Evolutionary conservation across 1,140 invertebrate genomes (phyloP), one percentile per base, ranked within the genome.

Genomic region (Orchestia grillus): DNA sequence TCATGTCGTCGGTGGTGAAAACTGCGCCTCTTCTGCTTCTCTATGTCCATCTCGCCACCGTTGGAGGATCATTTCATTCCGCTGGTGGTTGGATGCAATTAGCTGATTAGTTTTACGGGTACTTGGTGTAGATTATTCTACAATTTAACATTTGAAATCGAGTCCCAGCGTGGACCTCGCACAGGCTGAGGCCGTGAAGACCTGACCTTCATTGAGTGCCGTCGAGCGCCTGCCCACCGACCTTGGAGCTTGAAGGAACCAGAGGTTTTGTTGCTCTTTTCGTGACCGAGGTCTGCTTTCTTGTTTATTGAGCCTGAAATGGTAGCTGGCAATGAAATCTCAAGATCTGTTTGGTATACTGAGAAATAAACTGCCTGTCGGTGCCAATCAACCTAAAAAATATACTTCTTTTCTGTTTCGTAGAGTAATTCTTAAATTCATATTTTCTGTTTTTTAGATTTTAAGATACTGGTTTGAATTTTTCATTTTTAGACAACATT

Each of bases 1-100:
- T 42, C 88, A 4, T 90, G 4, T 42, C 88, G 11, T 15, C n/a
- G 42, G 88, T 90, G 15, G 28, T 90, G 88, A 28, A 90, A 44
- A 43, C 92, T 94, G 41, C 40, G 36, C 16, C 1, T 19, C 41
- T 6, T 44, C 92, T 47, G 92, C 92, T n/a, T 36, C 44, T n/a
- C 15, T 94, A 44, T 40, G 43, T 45, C 44, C 92, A 94, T 94
- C 92, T 94, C 92, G 43, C 92, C 44, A 44, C 92, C 44, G 43
- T 15, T 94, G 92, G 92, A 94, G 40, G 43, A 45, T n/a, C 44
- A 94, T 94, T 23, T 47, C 44, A 4, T 94, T 94, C 92, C 44
- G 44, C 44, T 94, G 92, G 92, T 94, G 92, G 92, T 45, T 45
- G 44, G 92, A 94, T 94, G 92, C 92, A 45, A 36, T 94, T 94